Conservation (phyloP, 2,797 vertebrate species). For the Phaenicophaeus curvirostris region DNA sequence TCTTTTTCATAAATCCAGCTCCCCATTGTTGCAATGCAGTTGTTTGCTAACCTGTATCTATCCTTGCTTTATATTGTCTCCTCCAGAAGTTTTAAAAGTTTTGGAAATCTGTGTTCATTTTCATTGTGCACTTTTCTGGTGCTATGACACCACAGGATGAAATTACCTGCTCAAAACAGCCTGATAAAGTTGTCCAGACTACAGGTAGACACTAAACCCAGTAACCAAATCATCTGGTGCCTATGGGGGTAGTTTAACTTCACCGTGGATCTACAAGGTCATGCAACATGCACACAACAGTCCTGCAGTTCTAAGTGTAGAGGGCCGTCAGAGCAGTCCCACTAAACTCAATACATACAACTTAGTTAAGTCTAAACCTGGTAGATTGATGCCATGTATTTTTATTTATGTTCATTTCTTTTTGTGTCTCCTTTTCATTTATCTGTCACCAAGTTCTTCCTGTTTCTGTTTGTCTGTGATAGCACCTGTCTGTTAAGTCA, state of each 20-base stretch:
- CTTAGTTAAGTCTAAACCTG: not conserved
- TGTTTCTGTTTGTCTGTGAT: not conserved
- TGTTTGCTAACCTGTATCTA: not conserved
- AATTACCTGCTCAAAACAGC: not conserved
- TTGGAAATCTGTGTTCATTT: not conserved
- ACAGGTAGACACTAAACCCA: not conserved
- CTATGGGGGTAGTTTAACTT: not conserved
- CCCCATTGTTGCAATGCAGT: not conserved
- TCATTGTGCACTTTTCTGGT: not conserved
- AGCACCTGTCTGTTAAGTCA: not conserved
- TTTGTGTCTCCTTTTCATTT: not conserved
- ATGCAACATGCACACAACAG: not conserved
- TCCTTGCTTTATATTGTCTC: not conserved
- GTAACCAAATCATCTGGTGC: not conserved
- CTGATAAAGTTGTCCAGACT: not conserved
- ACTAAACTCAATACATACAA: not conserved
- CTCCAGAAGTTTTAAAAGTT: not conserved
- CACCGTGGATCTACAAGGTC: not conserved
- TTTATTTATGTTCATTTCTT: not conserved
- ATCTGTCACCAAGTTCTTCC: slow-evolving; percentile 12
- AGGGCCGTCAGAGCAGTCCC: not conserved
- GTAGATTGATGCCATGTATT: not conserved
- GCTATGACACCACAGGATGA: not conserved
- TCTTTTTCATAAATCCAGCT: not conserved
- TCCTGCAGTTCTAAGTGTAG: not conserved